phyloP scores from a whole-genome alignment of 2,888 invertebrate species.

The Ichneumoninae sp. region DNA sequence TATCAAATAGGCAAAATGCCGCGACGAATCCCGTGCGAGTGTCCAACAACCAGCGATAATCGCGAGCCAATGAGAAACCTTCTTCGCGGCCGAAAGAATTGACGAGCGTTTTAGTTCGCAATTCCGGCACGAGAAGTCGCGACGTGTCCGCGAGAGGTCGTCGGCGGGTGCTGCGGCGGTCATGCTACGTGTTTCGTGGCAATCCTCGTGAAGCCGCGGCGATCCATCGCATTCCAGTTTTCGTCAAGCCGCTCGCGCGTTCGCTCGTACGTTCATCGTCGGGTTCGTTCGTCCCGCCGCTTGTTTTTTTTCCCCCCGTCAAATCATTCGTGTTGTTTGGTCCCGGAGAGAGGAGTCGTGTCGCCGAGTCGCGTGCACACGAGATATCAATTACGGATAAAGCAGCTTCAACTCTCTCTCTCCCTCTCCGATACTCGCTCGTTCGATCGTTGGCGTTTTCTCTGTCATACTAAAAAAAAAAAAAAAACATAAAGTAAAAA shows the following conservation, averaged over 20 bases:
- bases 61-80: conserved; percentile 27
- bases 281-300: conserved; percentile 76
- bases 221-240: conserved; percentile 75
- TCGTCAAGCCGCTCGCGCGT: conserved; percentile 81
- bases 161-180: background rate
- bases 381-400: conserved; percentile 32
- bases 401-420: conserved; percentile 11
- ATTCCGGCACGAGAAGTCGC: background rate
- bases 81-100: background rate
- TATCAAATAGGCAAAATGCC: background rate
- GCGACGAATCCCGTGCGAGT: background rate
- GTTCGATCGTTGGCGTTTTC: conserved; percentile 44
- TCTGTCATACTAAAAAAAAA: conserved; percentile 2
- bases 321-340: conserved; percentile 68
- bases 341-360: conserved; percentile 30
- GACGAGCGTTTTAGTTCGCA: background rate
- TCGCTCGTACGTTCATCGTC: conserved; percentile 77
- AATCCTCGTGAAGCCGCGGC: conserved; percentile 62
- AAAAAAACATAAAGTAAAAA: conserved; percentile 6
- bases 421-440: conserved; percentile 12
- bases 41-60: background rate
- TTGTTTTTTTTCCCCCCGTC: conserved; percentile 76
- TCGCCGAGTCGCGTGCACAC: conserved; percentile 45
- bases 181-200: conserved; percentile 56
- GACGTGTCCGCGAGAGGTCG: conserved; percentile 19